Base-by-base conservation (phyloP, 1,140 invertebrate species). In the Trachelipus rathkii region DNA sequence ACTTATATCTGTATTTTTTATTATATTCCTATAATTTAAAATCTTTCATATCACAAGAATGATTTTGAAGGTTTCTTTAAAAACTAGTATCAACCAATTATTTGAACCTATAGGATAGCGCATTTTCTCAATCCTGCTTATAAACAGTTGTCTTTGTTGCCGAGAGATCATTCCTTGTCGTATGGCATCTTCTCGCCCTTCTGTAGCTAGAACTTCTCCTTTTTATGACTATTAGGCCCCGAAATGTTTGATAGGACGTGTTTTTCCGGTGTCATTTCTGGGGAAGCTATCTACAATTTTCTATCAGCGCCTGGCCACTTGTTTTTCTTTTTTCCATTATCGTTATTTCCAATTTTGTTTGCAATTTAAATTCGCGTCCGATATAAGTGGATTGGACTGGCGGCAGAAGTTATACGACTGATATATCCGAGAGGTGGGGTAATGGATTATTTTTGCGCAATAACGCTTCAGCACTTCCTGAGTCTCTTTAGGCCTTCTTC, bases 401-500 rank as follows among this genome's bases (percentile, higher is more conserved):
- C 75, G 21, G n/a, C n/a, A n/a, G 46, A n/a, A 21, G 45, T 76
- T 33, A 68, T 68, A 9, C n/a, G 67, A 73, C 0, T 75, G 53
- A 23, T 78, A 69, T 10, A 75, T 76, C 5, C 77, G 77, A 78
- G 72, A 60, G 77, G 73, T 72, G n/a, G n/a, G 77, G 77, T n/a
- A 78, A 71, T 13, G 75, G 74, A 69, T 68, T 72, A 21, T 75
- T 74, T 44, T 79, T 79, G 43, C 77, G 75, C 19, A 82, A 69
- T n/a, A 50, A 82, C 79, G 43, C n/a, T 76, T 77, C 44, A 82
- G 71, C 15, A 82, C 77, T 72, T 82, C 80, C 74, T 79, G 74
- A 13, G 82, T 82, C 70, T 82, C 82, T 77, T 78, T 79, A 11
- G 80, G 82, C 43, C 78, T 82, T 82, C 81, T n/a, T n/a, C n/a